Base-by-base conservation (phyloP, 2,113 vertebrate species). In the Dascyllus trimaculatus region DNA sequence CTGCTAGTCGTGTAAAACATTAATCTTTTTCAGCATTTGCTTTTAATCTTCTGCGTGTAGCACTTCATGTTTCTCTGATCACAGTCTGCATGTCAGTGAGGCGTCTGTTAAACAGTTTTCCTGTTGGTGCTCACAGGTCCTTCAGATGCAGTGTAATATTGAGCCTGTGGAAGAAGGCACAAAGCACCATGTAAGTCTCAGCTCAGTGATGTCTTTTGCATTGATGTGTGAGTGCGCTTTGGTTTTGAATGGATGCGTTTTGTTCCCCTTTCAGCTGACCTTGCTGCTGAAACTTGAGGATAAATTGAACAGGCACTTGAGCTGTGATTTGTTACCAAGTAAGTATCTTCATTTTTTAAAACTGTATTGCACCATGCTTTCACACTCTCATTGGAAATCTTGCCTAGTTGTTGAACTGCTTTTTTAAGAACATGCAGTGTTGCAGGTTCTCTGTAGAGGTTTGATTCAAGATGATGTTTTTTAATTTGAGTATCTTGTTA, bases 61-160 rank as follows among this genome's bases (percentile, higher is more conserved):
- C 48, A 51, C 19, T 51, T 51, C n/a, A 51, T 51, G 8, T 9
- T 19, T 21, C 21, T n/a, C 48, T n/a, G 5, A 10, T 51, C 48
- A n/a, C 18, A 29, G 29, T 29, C 29, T 29, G 4, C 29, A 29
- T 53, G 49, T 66, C 48, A 19, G 7, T 24, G 15, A 18, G 29
- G 29, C 29, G 4, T 29, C 6, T 29, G 19, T 43, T 52, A 53
- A 78, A 22, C 21, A 5, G 14, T 59, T 52, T 22, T 66, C 5
- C 18, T 65, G 56, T 26, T 65, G 24, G 0, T 21, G 1, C 70
- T 77, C 75, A 29, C 0, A 99, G 98, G 98, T 98, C 72, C 96
- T 99, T 60, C 95, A 98, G 92, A 99, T 99, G 98, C 98, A 99
- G 89, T 99, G 98, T 86, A 99, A 98, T 91, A 99, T 99, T 0